Percentiles rank a stretch among this genome's conserved stretches.
Conservation (phyloP, 2,113 vertebrate species). For the Monopterus albus region DNA sequence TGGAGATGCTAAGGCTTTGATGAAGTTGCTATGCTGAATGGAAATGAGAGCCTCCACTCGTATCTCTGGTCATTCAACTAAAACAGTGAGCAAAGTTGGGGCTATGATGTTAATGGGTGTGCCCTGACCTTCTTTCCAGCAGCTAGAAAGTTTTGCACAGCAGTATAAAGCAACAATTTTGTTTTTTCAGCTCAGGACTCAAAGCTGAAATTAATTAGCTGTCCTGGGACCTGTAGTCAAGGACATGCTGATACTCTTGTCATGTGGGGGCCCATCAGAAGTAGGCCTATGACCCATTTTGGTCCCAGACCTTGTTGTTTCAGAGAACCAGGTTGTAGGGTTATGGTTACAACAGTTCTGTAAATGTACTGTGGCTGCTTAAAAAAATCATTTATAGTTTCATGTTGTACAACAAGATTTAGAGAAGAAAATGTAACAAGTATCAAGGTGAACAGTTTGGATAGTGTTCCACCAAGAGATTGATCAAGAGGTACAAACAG, state of each 20-base stretch:
- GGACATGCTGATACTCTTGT: constrained; percentile 35
- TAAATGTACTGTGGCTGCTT: neutral
- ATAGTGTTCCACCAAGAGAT: neutral
- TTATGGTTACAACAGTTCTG: neutral
- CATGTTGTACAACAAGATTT: neutral
- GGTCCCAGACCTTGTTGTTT: constrained; percentile 38
- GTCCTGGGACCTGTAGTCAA: constrained; percentile 44
- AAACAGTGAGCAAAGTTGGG: constrained; percentile 10
- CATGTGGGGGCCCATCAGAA: constrained; percentile 24
- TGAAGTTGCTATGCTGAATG: constrained; percentile 32
- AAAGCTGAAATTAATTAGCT: constrained; percentile 33
- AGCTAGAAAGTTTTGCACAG: constrained; percentile 25
- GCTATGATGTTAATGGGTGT: constrained; percentile 26
- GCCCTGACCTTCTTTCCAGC: constrained; percentile 34
- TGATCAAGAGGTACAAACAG: neutral
- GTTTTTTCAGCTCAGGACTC: constrained; percentile 29
- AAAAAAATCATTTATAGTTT: neutral
- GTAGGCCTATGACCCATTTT: constrained; percentile 45
- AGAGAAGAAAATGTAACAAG: too few relatives aligned
- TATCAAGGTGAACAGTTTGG: neutral
- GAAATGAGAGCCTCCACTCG: constrained; percentile 38
- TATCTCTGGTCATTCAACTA: constrained; percentile 22
- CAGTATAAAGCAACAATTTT: constrained; percentile 16
- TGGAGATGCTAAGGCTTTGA: constrained; percentile 10
- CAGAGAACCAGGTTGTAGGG: constrained; percentile 9